Evolutionary conservation across 2,113 vertebrate species (phyloP).

Genomic region (Cyanoliseus patagonus): DNA sequence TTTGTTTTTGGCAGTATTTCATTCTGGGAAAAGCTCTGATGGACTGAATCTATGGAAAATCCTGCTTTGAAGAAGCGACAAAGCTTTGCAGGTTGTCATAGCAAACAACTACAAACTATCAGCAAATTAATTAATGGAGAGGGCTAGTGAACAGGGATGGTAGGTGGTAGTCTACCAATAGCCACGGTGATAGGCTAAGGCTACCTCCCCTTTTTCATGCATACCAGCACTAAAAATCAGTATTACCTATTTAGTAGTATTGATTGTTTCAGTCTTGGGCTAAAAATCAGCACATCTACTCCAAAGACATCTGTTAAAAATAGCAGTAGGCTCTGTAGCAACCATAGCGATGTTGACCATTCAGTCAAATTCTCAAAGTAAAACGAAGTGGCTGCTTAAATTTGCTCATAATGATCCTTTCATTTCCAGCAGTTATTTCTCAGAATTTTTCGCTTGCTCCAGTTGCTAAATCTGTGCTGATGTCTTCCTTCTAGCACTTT

Average conservation of each 20-base stretch:
- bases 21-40: not conserved
- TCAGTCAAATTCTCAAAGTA: not conserved
- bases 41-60: not conserved
- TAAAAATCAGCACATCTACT: not conserved
- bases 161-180: not conserved
- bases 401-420: not conserved
- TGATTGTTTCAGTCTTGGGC: not conserved
- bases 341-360: rapidly evolving
- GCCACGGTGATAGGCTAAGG: not conserved
- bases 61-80: not conserved
- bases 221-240: not conserved
- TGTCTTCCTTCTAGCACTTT: not conserved
- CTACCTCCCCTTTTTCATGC: not conserved
- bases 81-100: not conserved
- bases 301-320: not conserved
- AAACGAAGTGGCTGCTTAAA: not conserved
- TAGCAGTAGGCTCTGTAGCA: not conserved
- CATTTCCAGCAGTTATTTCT: not conserved
- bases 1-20: not conserved
- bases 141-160: not conserved
- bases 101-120: not conserved
- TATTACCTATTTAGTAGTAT: not conserved
- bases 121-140: not conserved
- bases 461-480: not conserved
- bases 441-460: not conserved